Conservation (phyloP, 2,888 invertebrate species). For the Synanthedon tipuliformis region DNA sequence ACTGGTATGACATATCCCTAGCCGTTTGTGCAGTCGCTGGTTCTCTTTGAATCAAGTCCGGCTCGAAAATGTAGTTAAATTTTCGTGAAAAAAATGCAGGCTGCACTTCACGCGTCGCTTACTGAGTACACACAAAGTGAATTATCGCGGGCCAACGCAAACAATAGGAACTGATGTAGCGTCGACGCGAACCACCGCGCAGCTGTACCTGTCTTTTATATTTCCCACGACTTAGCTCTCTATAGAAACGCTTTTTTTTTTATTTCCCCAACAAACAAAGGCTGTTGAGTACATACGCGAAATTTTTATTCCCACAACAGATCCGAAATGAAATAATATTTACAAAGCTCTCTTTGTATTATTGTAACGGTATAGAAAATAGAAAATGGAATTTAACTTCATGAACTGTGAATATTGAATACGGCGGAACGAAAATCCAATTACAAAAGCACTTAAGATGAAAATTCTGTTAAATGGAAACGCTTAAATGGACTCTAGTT, state of each 20-base stretch:
- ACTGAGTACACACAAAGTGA: slow-evolving; percentile 8
- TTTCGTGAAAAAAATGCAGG: slow-evolving; percentile 7
- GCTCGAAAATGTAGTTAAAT: too few relatives aligned
- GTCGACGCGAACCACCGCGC: slow-evolving; percentile 23
- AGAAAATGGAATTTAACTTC: background rate
- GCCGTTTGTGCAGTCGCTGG: too few relatives aligned
- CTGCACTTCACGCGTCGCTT: slow-evolving; percentile 10
- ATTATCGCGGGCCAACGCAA: slow-evolving; percentile 4
- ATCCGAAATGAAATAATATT: background rate
- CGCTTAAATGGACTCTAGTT: background rate
- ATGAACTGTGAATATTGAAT: background rate
- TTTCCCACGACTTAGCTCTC: background rate
- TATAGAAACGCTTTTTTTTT: background rate
- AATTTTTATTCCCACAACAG: background rate
- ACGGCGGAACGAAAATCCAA: background rate
- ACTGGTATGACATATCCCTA: background rate
- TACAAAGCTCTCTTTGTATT: background rate
- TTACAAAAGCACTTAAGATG: background rate
- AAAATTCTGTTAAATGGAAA: background rate
- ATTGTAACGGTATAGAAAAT: background rate
- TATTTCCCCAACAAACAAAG: background rate
- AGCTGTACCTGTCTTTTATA: background rate
- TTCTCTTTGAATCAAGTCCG: background rate
- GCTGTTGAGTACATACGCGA: background rate
- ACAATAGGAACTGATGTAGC: slow-evolving; percentile 10